Evolutionary conservation across 1,140 invertebrate species (phyloP).

Genomic region (Cataglyphis hispanica): DNA sequence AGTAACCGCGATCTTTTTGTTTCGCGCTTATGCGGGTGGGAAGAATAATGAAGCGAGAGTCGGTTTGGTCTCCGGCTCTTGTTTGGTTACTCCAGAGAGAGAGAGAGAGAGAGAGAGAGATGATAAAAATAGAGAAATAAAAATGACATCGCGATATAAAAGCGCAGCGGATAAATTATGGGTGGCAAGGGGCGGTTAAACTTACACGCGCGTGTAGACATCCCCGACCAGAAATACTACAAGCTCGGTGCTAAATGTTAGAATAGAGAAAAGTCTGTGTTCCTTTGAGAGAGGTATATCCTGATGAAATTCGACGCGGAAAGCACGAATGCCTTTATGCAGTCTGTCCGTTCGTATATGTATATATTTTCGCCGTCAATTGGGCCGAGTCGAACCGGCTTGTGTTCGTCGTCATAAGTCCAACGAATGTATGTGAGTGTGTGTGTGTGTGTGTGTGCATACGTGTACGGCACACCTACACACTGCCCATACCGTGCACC

Average conservation of each 20-base stretch:
- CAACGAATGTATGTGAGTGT: not conserved
- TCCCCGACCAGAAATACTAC: not conserved
- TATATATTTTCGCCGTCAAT: not conserved
- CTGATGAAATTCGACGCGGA: constrained; percentile 68
- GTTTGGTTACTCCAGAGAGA: not conserved
- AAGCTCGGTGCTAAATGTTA: constrained; percentile 45
- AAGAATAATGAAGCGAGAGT: constrained; percentile 44
- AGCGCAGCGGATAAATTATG: constrained; percentile 31
- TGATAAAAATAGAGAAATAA: not conserved
- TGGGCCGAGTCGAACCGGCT: not conserved
- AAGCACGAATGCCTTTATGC: constrained; percentile 23
- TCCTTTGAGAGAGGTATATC: constrained; percentile 53
- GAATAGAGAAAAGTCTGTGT: constrained; percentile 67
- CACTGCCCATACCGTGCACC: not conserved
- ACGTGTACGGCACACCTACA: not conserved
- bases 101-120: constrained; percentile 15
- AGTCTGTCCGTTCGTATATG: constrained; percentile 7
- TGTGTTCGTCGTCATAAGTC: constrained; percentile 8
- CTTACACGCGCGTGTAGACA: not conserved
- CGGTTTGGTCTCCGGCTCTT: not conserved
- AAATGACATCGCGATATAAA: constrained; percentile 15
- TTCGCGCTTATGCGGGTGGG: constrained; percentile 24
- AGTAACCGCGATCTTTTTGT: constrained; percentile 38
- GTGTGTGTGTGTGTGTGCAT: too few relatives aligned
- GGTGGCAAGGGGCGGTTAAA: constrained; percentile 18